Evolutionary conservation across 1,140 invertebrate genomes (phyloP), one percentile per base, ranked within the genome.

Genomic region (Drosophila equinoxialis): DNA sequence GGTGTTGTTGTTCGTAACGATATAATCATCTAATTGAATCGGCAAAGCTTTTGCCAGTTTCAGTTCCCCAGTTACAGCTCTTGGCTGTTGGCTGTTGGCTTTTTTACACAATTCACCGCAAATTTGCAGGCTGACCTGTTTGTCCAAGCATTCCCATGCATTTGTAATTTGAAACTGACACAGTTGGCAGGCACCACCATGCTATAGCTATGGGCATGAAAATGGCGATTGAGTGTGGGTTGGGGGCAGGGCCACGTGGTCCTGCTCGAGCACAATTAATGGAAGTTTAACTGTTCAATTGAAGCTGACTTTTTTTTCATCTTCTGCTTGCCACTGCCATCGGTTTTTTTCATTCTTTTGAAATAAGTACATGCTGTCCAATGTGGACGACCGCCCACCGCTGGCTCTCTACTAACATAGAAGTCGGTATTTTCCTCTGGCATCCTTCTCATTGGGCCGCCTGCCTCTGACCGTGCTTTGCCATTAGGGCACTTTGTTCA

Each of bases 241-340:
- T 51, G 45, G 11, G 17, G 45, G 1, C 3, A 51, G 17, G 45
- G 61, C 74, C 74, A 77, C 75, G 68, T 77, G 74, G 67, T 41
- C n/a, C 42, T 73, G 78, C 72, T 66, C 66, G 79, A 68, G 76
- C 59, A 91, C 89, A 91, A 91, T 91, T 91, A 91, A 91, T 91
- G 89, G 84, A 91, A 91, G 84, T 91, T 91, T 91, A 91, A 91
- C 89, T 91, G 89, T 91, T 91, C 89, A 91, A 91, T 91, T 90
- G 89, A 74, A 83, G 84, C 75, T 60, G 87, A 61, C 57, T 83
- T 79, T 84, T 77, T 55, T 35, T 20, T 8, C 62, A 39, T 39
- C 51, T 51, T 51, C 51, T 65, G 42, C 41, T 30, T 1, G 30
- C 30, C 1, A 30, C 30, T 77, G 11, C 65, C 42, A 7, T 67